phyloP scores from a whole-genome alignment of 1,140 invertebrate genomes.

The Cyclargus thomasi region DNA sequence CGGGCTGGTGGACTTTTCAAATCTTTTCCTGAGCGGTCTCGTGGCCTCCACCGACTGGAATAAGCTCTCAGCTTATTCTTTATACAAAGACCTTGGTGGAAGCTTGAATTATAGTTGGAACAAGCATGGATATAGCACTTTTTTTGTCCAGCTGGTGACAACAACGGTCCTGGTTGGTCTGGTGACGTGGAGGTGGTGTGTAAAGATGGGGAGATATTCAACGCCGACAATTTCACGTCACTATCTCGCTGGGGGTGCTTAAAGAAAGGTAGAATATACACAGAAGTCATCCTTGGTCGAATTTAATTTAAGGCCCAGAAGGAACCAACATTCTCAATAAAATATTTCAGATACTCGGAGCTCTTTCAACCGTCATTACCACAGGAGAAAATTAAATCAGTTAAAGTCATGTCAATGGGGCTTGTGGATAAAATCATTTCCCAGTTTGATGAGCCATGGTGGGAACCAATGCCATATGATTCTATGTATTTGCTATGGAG shows the following conservation, averaged over 20 bases:
- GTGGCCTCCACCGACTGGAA: slow-evolving; percentile 21
- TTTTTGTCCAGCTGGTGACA: slow-evolving; percentile 33
- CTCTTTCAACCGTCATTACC: slow-evolving; percentile 37
- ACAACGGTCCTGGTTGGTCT: slow-evolving; percentile 36
- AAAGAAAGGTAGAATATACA: slow-evolving; percentile 5
- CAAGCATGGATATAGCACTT: slow-evolving; percentile 48
- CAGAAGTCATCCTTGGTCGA: too few relatives aligned
- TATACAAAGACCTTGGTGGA: slow-evolving; percentile 32
- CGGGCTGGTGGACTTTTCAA: slow-evolving; percentile 40
- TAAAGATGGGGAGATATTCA: slow-evolving; percentile 73
- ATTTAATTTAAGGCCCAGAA: too few relatives aligned
- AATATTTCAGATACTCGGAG: slow-evolving; percentile 29
- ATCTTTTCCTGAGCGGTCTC: slow-evolving; percentile 15
- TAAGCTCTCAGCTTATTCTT: slow-evolving; percentile 28
- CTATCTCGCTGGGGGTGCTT: slow-evolving; percentile 78
- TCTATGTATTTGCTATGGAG: slow-evolving; percentile 30
- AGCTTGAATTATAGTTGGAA: slow-evolving; percentile 53
- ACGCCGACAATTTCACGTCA: slow-evolving; percentile 79
- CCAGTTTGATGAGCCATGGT: slow-evolving; percentile 29
- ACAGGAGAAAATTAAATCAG: slow-evolving; percentile 27
- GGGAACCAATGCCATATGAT: slow-evolving; percentile 13
- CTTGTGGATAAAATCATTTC: slow-evolving; percentile 39
- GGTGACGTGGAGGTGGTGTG: slow-evolving; percentile 61
- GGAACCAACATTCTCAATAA: slow-evolving; percentile 10
- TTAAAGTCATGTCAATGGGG: slow-evolving; percentile 35